phyloP scores from a whole-genome alignment of 1,140 invertebrate species.

The Drosophila tani region DNA sequence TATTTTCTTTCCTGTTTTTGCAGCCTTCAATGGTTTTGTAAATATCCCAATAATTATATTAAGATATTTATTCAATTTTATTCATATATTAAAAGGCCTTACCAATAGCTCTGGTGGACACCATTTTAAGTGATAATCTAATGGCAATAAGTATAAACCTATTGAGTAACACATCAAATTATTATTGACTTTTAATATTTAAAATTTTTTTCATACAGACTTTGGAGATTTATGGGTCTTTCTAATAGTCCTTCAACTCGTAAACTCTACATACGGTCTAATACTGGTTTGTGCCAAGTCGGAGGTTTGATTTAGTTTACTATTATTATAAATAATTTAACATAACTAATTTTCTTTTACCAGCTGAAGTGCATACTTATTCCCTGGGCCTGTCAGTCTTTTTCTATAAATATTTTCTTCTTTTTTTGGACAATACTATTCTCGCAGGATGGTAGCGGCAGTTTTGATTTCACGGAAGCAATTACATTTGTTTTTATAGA shows the following conservation, averaged over 20 bases:
- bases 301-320: not conserved
- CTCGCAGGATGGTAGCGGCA: constrained; percentile 2
- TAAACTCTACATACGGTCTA: not conserved
- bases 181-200: not conserved
- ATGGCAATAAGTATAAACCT: not conserved
- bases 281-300: constrained; percentile 1
- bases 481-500: constrained; percentile 1
- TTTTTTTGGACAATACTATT: constrained; percentile 6
- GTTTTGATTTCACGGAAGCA: not conserved
- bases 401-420: not conserved
- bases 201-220: not conserved
- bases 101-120: not conserved
- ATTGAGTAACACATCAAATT: too few relatives aligned
- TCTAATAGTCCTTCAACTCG: not conserved
- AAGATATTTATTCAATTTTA: not conserved
- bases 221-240: not conserved
- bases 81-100: not conserved
- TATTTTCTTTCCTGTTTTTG: constrained; percentile 2
- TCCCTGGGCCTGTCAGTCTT: not conserved
- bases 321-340: not conserved
- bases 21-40: not conserved
- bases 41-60: not conserved
- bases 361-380: not conserved
- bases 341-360: too few relatives aligned
- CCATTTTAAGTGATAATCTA: not conserved